These are phyloP conservation scores for Pangasius macronema DNA, from an alignment of 2,797 vertebrate genomes.

Conservation along the genomic window DNA sequence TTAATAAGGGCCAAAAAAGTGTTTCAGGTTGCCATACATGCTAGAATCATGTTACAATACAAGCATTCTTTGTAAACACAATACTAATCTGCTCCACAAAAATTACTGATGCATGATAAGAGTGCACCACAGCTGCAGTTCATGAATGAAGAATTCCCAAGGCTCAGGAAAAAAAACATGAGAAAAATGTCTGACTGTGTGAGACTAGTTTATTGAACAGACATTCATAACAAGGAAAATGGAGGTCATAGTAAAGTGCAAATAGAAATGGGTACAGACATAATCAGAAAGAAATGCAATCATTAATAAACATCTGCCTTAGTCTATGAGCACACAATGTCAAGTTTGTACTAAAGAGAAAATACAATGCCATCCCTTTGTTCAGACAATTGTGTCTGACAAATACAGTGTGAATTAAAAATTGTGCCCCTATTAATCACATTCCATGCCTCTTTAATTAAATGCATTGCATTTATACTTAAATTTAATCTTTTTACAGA, in stretches of 20 bases:
- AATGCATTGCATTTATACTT: neutral
- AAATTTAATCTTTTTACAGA: neutral
- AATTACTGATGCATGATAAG: neutral
- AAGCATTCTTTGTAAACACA: too few relatives aligned
- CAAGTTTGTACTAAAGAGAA: too few relatives aligned
- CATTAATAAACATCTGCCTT: slow-evolving; percentile 9
- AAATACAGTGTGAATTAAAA: slow-evolving; percentile 35
- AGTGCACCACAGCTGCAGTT: neutral
- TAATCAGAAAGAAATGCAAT: neutral
- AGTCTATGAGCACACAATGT: neutral
- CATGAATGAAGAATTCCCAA: neutral
- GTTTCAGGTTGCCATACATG: too few relatives aligned
- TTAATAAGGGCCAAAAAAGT: too few relatives aligned
- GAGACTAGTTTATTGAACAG: neutral
- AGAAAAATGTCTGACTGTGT: neutral
- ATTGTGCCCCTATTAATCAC: neutral
- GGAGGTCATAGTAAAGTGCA: slow-evolving; percentile 9
- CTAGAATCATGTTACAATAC: too few relatives aligned
- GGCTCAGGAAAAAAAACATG: neutral
- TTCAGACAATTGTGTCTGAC: neutral
- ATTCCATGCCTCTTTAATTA: neutral
- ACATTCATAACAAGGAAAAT: neutral
- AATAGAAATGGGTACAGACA: neutral
- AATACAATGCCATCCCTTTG: too few relatives aligned
- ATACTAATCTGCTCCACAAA: neutral